Evolutionary conservation across 1,140 invertebrate genomes (phyloP).

Genomic region (Dendroctonus ponderosae): DNA sequence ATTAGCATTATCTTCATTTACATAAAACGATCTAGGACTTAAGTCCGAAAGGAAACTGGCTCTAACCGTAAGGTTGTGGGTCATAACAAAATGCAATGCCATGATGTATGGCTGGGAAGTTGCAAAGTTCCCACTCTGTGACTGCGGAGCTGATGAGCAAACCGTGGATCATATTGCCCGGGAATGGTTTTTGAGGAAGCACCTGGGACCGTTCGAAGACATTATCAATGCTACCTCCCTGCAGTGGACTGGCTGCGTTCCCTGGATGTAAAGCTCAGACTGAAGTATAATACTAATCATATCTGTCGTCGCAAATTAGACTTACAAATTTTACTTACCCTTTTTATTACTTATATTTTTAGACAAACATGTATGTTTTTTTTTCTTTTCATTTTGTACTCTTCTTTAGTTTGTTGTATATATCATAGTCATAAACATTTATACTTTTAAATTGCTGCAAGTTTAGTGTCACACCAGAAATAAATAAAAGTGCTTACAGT

Average conservation of each 20-base stretch:
- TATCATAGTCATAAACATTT: no score
- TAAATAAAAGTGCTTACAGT: no score
- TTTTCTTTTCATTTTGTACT: slow-evolving; percentile 1
- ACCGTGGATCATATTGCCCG: slow-evolving; percentile 1
- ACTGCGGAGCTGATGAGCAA: slow-evolving; percentile 6
- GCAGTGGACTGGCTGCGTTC: slow-evolving; percentile 10
- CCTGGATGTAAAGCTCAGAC: slow-evolving; percentile 11
- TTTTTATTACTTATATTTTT: neutral
- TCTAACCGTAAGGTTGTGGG: no score
- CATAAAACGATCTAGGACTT: no score
- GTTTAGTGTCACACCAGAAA: no score
- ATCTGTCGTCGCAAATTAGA: slow-evolving; percentile 3
- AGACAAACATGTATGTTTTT: neutral
- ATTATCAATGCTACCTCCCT: neutral
- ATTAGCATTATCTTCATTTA: no score
- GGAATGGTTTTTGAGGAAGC: slow-evolving; percentile 1
- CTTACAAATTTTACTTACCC: slow-evolving; percentile 1
- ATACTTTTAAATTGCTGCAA: no score
- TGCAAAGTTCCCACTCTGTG: neutral
- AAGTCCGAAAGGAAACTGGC: no score
- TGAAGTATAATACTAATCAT: slow-evolving; percentile 6
- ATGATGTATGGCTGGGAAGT: slow-evolving; percentile 1
- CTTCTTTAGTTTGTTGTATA: no score
- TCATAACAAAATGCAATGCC: neutral
- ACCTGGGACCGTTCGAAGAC: slow-evolving; percentile 7